phyloP scores from a whole-genome alignment of 2,113 vertebrate genomes.

The Falcunculus frontatus region DNA sequence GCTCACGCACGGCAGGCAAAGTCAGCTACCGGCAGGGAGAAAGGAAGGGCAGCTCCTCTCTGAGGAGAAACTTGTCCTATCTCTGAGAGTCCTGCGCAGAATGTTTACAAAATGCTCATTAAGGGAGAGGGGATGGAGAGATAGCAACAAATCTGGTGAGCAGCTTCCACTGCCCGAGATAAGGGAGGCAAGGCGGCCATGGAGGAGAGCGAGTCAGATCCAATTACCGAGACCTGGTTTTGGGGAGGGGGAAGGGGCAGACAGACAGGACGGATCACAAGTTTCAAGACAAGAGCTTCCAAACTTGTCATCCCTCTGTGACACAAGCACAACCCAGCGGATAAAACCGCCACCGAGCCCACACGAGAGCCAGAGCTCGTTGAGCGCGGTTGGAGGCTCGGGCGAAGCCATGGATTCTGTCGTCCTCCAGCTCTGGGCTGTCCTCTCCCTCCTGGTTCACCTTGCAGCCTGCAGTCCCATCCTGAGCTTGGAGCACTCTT shows the following conservation, averaged over 20 bases:
- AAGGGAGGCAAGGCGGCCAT: constrained; percentile 84
- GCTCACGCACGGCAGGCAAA: constrained; percentile 29
- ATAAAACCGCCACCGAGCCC: constrained; percentile 72
- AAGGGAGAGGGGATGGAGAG: constrained; percentile 88
- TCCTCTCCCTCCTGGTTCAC: constrained; percentile 63
- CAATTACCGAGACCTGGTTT: constrained; percentile 82
- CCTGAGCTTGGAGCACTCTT: constrained; percentile 78
- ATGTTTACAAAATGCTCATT: constrained; percentile 99
- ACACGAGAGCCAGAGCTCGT: constrained; percentile 48
- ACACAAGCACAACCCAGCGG: constrained; percentile 70
- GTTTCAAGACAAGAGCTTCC: constrained; percentile 74
- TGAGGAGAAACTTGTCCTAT: constrained; percentile 78
- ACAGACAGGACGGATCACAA: constrained; percentile 64
- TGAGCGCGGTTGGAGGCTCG: constrained; percentile 19
- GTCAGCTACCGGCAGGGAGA: constrained; percentile 31
- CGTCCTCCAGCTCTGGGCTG: constrained; percentile 44
- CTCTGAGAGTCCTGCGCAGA: constrained; percentile 80
- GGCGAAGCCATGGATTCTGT: constrained; percentile 66
- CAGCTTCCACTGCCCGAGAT: constrained; percentile 87
- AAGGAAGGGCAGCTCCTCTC: constrained; percentile 54
- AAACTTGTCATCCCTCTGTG: constrained; percentile 79
- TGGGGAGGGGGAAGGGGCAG: constrained; percentile 71
- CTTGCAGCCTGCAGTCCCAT: constrained; percentile 81
- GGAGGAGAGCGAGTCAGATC: constrained; percentile 71
- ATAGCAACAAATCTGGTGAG: constrained; percentile 90